phyloP scores from a whole-genome alignment of 2,797 vertebrate genomes.

The Selene dorsalis region DNA sequence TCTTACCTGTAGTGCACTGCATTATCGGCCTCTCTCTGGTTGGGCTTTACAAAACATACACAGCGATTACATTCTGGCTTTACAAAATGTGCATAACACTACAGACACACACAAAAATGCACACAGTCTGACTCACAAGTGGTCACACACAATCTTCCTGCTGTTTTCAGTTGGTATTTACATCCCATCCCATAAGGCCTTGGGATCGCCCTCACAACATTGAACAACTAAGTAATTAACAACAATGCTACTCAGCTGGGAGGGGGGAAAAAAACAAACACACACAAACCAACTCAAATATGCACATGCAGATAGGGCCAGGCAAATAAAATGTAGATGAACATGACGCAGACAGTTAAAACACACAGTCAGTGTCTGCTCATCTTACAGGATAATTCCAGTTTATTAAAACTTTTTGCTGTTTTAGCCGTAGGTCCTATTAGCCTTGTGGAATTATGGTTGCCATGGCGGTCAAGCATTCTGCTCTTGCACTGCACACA shows the following conservation, averaged over 20 bases:
- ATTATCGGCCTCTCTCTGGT: slow-evolving; percentile 55
- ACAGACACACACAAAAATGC: neutral
- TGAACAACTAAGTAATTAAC: slow-evolving; percentile 59
- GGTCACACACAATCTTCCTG: slow-evolving; percentile 14
- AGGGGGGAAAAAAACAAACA: slow-evolving; percentile 5
- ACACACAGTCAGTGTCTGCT: neutral
- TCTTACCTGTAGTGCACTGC: slow-evolving; percentile 53
- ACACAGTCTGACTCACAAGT: neutral
- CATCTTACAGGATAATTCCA: neutral
- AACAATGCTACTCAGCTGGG: slow-evolving; percentile 30
- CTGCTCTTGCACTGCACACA: neutral
- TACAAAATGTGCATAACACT: slow-evolving; percentile 29
- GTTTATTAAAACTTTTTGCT: neutral
- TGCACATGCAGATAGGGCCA: neutral
- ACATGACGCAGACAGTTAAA: neutral
- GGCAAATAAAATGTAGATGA: neutral
- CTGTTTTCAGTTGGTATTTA: slow-evolving; percentile 60
- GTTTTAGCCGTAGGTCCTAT: neutral
- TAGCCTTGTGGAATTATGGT: neutral
- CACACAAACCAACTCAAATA: slow-evolving; percentile 9
- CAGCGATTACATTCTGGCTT: slow-evolving; percentile 38
- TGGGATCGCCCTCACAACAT: slow-evolving; percentile 44
- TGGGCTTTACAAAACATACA: slow-evolving; percentile 42
- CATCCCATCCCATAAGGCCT: slow-evolving; percentile 59
- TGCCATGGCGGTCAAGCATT: neutral